These are phyloP conservation scores for Sebastes jordani DNA, from an alignment of 2,797 vertebrate species.

Conservation along the genomic window DNA sequence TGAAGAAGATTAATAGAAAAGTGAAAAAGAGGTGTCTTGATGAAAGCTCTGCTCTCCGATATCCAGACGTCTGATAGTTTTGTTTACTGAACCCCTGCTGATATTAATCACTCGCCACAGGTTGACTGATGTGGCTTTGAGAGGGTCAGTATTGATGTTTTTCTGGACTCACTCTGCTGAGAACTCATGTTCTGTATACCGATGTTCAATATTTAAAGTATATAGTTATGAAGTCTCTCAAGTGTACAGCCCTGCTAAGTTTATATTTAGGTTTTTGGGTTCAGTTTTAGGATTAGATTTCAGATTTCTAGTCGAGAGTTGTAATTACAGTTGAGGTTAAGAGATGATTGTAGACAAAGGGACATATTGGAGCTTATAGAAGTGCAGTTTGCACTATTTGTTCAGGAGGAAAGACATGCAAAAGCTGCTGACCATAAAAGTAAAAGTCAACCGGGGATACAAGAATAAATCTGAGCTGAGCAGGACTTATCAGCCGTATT, in stretches of 20 bases:
- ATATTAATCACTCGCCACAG: not conserved
- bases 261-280: too few species aligned
- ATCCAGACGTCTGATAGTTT: not conserved
- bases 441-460: not conserved
- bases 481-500: not conserved
- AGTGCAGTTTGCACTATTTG: not conserved
- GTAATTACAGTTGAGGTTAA: too few species aligned
- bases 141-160: constrained; percentile 14
- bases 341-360: too few species aligned
- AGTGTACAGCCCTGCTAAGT: too few species aligned
- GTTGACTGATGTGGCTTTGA: constrained; percentile 18
- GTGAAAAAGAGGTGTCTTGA: not conserved
- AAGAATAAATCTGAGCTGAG: not conserved
- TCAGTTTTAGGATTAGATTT: too few species aligned
- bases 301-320: too few species aligned
- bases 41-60: not conserved
- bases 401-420: not conserved
- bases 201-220: not conserved
- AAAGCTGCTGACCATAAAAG: not conserved
- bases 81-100: not conserved
- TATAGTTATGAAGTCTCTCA: too few species aligned
- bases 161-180: constrained; percentile 16
- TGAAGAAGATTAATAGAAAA: constrained; percentile 25
- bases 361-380: too few species aligned
- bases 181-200: not conserved